A percentile compares a stretch with the other conserved stretches of the same genome.
These are phyloP conservation scores for Cyclophora albipunctata DNA, from an alignment of 2,888 invertebrate species.

Conservation along the genomic window DNA sequence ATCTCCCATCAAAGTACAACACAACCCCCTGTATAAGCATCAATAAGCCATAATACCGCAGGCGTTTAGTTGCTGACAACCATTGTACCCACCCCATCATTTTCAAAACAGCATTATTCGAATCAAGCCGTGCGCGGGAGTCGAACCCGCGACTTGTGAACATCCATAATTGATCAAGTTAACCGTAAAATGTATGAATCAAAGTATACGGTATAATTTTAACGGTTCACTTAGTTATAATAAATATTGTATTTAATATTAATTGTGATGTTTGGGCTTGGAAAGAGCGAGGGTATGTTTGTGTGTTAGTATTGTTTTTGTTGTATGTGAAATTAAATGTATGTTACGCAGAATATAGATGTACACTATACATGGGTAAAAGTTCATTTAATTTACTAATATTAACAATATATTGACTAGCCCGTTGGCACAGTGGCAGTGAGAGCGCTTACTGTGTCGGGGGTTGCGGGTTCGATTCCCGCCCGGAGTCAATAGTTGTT, in stretches of 20 bases:
- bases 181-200: slow-evolving; percentile 56
- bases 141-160: slow-evolving; percentile 37
- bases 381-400: no score
- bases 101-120: slow-evolving; percentile 27
- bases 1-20: neutral
- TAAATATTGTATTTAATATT: slow-evolving; percentile 13
- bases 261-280: no score
- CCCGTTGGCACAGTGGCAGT: no score
- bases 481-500: no score
- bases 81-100: slow-evolving; percentile 51
- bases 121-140: slow-evolving; percentile 38
- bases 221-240: slow-evolving; percentile 39
- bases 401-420: no score
- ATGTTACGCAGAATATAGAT: no score
- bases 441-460: no score
- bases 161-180: slow-evolving; percentile 65
- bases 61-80: slow-evolving; percentile 69
- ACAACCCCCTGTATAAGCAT: slow-evolving; percentile 32
- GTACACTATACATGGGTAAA: no score
- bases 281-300: no score
- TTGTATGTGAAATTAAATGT: no score
- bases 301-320: no score
- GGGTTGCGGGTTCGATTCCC: no score
- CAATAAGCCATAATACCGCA: slow-evolving; percentile 60
- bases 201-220: slow-evolving; percentile 30